Conservation (phyloP, 2,113 vertebrate genomes). For the Pantherophis guttatus region DNA sequence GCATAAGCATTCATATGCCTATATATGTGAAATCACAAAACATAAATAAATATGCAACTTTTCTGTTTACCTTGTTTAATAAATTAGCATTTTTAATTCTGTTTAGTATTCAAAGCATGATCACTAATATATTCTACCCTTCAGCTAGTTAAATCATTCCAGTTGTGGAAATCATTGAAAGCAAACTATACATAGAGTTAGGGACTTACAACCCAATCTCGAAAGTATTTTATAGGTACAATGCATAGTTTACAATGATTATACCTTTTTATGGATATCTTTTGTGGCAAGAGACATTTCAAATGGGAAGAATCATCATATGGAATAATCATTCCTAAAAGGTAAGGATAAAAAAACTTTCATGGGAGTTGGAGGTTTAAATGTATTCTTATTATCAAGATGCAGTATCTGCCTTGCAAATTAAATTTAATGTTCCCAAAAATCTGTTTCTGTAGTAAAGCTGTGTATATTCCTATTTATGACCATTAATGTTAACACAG, state of each 20-base stretch:
- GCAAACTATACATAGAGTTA: not conserved
- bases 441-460: not conserved
- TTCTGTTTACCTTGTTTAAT: not conserved
- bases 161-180: not conserved
- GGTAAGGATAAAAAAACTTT: not conserved
- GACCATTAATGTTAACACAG: not conserved
- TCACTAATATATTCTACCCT: not conserved
- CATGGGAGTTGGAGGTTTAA: not conserved
- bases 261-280: not conserved
- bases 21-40: not conserved
- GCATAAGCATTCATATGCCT: not conserved
- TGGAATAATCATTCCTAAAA: not conserved
- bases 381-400: conserved; percentile 1
- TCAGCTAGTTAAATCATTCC: conserved; percentile 3
- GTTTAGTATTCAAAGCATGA: not conserved
- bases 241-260: not conserved
- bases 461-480: not conserved
- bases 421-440: conserved; percentile 19
- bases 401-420: not conserved
- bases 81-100: not conserved
- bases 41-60: not conserved
- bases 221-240: not conserved
- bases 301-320: not conserved
- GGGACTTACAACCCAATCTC: not conserved
- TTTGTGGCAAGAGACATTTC: not conserved